Evolutionary conservation across 2,797 vertebrate genomes (phyloP).

Genomic region (Acanthiza pusilla): DNA sequence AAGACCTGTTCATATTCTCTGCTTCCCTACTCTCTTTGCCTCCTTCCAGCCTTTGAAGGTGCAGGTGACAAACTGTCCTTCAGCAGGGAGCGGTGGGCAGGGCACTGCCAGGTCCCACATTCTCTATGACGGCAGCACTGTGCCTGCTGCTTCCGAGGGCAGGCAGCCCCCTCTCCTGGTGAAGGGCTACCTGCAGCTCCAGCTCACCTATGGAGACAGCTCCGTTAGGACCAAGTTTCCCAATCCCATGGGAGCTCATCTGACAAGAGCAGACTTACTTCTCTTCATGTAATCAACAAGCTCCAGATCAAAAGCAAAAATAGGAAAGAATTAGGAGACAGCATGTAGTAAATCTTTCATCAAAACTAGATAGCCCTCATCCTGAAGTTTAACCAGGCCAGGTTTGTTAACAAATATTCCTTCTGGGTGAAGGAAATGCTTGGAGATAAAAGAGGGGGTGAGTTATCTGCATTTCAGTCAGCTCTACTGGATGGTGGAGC

Average conservation of each 20-base stretch:
- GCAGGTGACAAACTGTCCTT: not conserved
- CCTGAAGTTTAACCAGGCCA: not conserved
- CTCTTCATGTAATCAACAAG: not conserved
- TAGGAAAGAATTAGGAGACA: not conserved
- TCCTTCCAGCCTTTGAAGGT: not conserved
- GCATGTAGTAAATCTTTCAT: not conserved
- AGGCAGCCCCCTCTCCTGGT: constrained; percentile 37
- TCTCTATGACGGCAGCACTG: accelerated
- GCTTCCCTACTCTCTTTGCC: not conserved
- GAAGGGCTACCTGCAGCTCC: not conserved
- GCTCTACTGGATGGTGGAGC: not conserved
- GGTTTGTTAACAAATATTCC: not conserved
- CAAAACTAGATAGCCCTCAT: not conserved
- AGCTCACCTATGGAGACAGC: accelerated
- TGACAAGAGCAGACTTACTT: not conserved
- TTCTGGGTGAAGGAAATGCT: not conserved
- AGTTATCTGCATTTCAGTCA: not conserved
- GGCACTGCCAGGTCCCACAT: not conserved
- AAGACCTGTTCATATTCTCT: not conserved
- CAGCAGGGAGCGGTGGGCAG: not conserved
- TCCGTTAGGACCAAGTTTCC: accelerated
- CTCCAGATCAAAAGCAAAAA: not conserved
- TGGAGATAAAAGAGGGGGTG: not conserved
- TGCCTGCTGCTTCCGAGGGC: not conserved
- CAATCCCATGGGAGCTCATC: not conserved